Conservation (phyloP, 1,140 invertebrate genomes). For the Drosophila mauritiana region DNA sequence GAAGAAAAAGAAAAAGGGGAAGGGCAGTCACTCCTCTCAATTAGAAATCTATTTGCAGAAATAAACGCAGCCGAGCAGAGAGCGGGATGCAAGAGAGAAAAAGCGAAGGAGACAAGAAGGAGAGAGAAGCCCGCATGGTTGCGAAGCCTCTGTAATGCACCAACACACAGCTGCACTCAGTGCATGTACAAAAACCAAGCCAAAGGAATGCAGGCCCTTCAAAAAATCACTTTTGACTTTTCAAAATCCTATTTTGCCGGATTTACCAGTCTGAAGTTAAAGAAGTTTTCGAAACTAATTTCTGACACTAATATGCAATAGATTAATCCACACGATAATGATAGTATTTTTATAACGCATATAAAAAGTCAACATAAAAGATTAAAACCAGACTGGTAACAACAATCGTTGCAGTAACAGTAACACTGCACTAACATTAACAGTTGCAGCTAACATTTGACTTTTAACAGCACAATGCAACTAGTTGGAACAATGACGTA, state of each 20-base stretch:
- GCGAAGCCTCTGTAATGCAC: constrained; percentile 43
- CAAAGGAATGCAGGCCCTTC: constrained; percentile 15
- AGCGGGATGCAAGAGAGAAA: background rate
- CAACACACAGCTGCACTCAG: constrained; percentile 7
- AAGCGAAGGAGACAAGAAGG: background rate
- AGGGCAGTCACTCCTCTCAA: constrained; percentile 22
- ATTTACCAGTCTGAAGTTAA: background rate
- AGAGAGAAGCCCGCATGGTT: constrained; percentile 40
- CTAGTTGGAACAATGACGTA: constrained; percentile 41
- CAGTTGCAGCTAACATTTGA: constrained; percentile 22
- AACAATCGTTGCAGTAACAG: background rate
- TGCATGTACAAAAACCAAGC: constrained; percentile 7
- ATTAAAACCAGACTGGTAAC: background rate
- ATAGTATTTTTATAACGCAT: background rate
- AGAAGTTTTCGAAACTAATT: background rate
- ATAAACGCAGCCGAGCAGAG: constrained; percentile 12
- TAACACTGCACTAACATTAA: constrained; percentile 5
- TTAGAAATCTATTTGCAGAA: constrained; percentile 55
- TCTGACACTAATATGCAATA: too few relatives aligned
- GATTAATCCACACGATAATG: background rate
- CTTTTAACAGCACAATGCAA: constrained; percentile 50
- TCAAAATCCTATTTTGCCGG: background rate
- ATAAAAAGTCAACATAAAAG: background rate
- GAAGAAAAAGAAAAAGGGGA: background rate
- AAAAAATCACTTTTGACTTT: constrained; percentile 4